Percentiles rank a stretch among this genome's conserved stretches.
phyloP scores from a whole-genome alignment of 64 coral and sea anemone genomes.

The Actinia tenebrosa region DNA sequence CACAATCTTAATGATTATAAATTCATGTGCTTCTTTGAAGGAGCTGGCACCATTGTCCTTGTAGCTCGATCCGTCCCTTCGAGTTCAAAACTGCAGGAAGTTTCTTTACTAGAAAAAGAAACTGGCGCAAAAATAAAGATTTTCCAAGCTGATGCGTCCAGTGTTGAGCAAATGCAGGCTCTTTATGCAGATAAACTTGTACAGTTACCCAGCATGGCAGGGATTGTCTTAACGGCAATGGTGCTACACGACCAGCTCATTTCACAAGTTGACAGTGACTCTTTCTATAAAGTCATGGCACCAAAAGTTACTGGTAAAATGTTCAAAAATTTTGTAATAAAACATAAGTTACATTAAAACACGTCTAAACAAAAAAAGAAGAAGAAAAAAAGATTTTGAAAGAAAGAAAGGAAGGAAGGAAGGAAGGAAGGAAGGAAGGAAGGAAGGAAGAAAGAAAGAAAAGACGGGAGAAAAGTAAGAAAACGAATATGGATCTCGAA shows the following conservation, averaged over 20 bases:
- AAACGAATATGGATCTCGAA: neutral
- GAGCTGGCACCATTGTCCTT: slow-evolving; percentile 64
- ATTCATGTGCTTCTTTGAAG: neutral
- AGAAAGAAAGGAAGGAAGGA: neutral
- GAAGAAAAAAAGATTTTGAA: too few species aligned
- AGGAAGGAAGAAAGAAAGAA: neutral
- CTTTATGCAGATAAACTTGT: slow-evolving; percentile 26
- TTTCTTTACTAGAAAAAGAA: slow-evolving; percentile 38
- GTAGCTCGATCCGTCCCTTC: slow-evolving; percentile 57
- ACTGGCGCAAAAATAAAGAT: slow-evolving; percentile 63
- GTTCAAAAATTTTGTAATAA: neutral
- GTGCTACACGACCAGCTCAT: slow-evolving; percentile 61
- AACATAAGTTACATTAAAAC: neutral
- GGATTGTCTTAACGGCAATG: slow-evolving; percentile 73
- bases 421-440: neutral
- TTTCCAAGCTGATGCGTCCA: slow-evolving; percentile 63
- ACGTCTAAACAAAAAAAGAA: neutral
- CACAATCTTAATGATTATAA: too few species aligned
- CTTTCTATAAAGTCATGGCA: slow-evolving; percentile 51
- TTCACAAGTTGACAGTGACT: slow-evolving; percentile 26
- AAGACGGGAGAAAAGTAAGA: neutral
- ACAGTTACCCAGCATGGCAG: slow-evolving; percentile 61
- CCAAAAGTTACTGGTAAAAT: slow-evolving; percentile 65
- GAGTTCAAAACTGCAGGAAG: slow-evolving; percentile 39
- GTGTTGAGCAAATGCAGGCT: slow-evolving; percentile 46